A percentile compares a stretch with the other conserved stretches of the same genome.
These are phyloP conservation scores for Cybosia mesomella DNA, from an alignment of 2,888 invertebrate genomes.

Conservation along the genomic window DNA sequence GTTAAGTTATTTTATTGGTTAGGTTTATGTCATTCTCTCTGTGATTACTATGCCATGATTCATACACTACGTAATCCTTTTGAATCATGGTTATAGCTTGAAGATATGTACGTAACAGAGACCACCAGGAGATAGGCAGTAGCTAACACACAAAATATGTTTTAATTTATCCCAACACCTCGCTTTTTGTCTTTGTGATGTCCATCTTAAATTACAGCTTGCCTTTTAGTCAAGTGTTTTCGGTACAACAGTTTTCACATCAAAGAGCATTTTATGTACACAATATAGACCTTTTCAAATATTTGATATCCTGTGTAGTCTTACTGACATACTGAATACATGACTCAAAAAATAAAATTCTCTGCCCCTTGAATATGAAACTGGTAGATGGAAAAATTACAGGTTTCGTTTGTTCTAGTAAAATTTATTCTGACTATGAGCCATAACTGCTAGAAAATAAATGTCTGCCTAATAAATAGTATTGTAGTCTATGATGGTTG, in stretches of 20 bases:
- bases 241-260: conserved; percentile 9
- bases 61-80: background rate
- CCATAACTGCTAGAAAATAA: too few species aligned
- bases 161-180: background rate
- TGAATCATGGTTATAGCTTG: background rate
- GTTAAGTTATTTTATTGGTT: conserved; percentile 26
- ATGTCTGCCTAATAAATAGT: too few species aligned
- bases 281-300: background rate
- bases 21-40: conserved; percentile 1
- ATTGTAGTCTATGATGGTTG: too few species aligned
- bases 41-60: background rate
- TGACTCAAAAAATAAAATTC: background rate
- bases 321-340: background rate
- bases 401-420: too few species aligned
- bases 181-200: background rate
- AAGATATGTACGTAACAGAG: too few species aligned
- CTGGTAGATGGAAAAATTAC: background rate
- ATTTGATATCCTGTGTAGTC: background rate
- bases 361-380: background rate
- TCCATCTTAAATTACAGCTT: background rate
- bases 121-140: too few species aligned
- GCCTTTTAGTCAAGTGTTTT: conserved; percentile 5
- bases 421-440: too few species aligned
- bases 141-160: background rate
- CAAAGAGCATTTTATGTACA: conserved; percentile 4